Evolutionary conservation across 2,888 invertebrate species (phyloP).

Genomic region (Tanytarsus gracilentus): DNA sequence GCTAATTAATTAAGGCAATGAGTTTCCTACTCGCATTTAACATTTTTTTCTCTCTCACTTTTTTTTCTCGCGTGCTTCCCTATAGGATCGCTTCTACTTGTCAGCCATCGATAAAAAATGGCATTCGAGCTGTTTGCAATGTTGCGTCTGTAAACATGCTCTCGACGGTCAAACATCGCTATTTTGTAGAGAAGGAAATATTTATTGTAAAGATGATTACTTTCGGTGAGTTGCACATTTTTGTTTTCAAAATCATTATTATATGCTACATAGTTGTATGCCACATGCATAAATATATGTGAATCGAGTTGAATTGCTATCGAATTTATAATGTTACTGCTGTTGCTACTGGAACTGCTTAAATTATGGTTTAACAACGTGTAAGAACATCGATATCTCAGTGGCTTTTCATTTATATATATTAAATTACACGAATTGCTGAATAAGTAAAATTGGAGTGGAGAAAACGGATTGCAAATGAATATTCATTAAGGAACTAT

Average conservation of each 20-base stretch:
- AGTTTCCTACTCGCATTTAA: slow-evolving; percentile 11
- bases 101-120: slow-evolving; percentile 86
- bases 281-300: neutral
- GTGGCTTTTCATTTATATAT: too few relatives aligned
- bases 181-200: slow-evolving; percentile 84
- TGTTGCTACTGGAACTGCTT: neutral
- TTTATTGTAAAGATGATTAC: slow-evolving; percentile 95
- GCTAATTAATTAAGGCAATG: slow-evolving; percentile 26
- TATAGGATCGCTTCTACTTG: slow-evolving; percentile 75
- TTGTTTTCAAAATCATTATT: slow-evolving; percentile 14
- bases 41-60: neutral
- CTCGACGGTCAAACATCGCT: slow-evolving; percentile 87
- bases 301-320: neutral
- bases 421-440: neutral
- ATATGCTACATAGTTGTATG: neutral
- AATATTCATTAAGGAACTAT: slow-evolving; percentile 28
- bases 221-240: slow-evolving; percentile 64
- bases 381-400: slow-evolving; percentile 1
- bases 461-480: neutral
- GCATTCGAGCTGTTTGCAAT: slow-evolving; percentile 86
- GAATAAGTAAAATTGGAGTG: neutral
- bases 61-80: slow-evolving; percentile 9
- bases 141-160: slow-evolving; percentile 81
- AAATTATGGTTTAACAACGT: neutral
- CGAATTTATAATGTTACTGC: too few relatives aligned